Evolutionary conservation across 2,797 vertebrate species (phyloP).

Genomic region (Taeniopygia guttata): DNA sequence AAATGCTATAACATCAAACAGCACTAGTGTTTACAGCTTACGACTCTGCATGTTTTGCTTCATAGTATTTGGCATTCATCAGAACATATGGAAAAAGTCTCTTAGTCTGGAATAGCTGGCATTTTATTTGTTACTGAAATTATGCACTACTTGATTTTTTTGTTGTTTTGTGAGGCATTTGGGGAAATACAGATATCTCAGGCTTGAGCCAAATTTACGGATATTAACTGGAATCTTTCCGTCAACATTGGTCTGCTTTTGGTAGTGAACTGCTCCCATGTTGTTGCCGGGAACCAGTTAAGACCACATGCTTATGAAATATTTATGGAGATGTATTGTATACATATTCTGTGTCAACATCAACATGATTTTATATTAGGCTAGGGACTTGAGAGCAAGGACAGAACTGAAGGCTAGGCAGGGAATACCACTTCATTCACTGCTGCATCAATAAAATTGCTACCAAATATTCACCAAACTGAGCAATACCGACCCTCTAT

Average conservation of each 20-base stretch:
- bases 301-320: slow-evolving; percentile 2
- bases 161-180: background rate
- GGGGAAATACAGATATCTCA: background rate
- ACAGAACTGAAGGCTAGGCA: background rate
- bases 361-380: slow-evolving; percentile 22
- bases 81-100: slow-evolving; percentile 19
- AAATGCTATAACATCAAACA: slow-evolving; percentile 30
- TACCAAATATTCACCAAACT: background rate
- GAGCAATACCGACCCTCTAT: background rate
- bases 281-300: background rate
- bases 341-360: slow-evolving; percentile 5
- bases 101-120: slow-evolving; percentile 17
- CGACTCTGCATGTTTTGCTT: slow-evolving; percentile 9
- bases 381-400: slow-evolving; percentile 10
- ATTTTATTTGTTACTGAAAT: background rate
- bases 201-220: background rate
- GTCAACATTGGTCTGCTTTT: background rate
- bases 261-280: background rate
- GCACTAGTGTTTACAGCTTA: slow-evolving; percentile 11
- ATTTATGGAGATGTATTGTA: background rate
- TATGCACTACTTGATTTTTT: background rate
- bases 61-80: slow-evolving; percentile 7
- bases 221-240: slow-evolving; percentile 20
- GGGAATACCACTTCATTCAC: background rate
- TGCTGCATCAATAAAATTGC: background rate